A percentile compares a stretch with the other conserved stretches of the same genome.
These are phyloP conservation scores for Acipenser transmontanus DNA, from an alignment of 2,797 vertebrate species.

Conservation along the genomic window DNA sequence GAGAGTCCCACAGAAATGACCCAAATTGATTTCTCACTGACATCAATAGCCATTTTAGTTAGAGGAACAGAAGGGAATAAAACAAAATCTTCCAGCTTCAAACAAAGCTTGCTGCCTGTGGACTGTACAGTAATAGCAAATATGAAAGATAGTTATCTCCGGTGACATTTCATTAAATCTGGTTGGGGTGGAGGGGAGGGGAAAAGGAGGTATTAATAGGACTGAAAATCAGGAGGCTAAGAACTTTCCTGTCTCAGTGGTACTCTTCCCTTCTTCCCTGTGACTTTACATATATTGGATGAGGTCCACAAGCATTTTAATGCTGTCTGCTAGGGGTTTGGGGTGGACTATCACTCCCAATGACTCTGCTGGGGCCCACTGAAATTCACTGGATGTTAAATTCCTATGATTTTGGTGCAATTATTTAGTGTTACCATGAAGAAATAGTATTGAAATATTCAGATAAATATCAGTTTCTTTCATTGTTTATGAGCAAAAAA, in stretches of 20 bases:
- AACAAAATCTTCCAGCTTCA: slow-evolving; percentile 23
- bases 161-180: slow-evolving; percentile 19
- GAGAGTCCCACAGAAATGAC: background rate
- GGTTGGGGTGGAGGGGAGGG: background rate
- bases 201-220: background rate
- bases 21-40: slow-evolving; percentile 20
- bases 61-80: slow-evolving; percentile 29
- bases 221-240: background rate
- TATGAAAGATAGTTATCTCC: slow-evolving; percentile 11
- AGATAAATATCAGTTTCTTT: no score
- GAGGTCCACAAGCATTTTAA: no score
- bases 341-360: no score
- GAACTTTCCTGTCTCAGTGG: background rate
- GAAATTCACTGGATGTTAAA: no score
- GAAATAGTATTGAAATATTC: no score
- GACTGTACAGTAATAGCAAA: slow-evolving; percentile 18
- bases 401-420: no score
- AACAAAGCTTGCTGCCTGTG: slow-evolving; percentile 5
- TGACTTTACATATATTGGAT: no score
- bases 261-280: background rate
- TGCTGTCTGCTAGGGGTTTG: no score
- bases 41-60: slow-evolving; percentile 15
- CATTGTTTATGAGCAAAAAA: no score
- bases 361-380: no score
- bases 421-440: no score